phyloP scores from a whole-genome alignment of 1,140 invertebrate genomes.

The Triops longicaudatus region DNA sequence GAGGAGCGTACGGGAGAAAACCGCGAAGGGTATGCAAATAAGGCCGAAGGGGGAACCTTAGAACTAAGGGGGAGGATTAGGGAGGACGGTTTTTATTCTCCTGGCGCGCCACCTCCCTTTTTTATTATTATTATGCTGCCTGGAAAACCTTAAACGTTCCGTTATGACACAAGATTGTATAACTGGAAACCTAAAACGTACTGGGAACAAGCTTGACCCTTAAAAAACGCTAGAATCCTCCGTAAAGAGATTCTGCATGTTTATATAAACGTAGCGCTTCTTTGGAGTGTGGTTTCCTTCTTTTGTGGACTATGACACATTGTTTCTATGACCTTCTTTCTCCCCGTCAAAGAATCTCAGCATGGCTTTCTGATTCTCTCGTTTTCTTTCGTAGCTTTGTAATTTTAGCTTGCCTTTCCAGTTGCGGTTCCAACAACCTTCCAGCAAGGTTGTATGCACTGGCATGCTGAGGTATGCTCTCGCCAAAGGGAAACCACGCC shows the following conservation, averaged over 20 bases:
- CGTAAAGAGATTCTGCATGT: not conserved
- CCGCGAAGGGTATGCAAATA: slow-evolving; percentile 9
- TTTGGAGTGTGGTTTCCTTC: not conserved
- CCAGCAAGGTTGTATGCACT: not conserved
- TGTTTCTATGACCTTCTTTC: not conserved
- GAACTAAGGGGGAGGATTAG: not conserved
- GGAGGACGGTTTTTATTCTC: not conserved
- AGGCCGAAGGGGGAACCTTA: not conserved
- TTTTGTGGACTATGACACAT: not conserved
- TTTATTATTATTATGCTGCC: not conserved
- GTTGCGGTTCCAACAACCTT: not conserved
- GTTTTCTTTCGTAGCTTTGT: not conserved
- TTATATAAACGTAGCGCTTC: not conserved
- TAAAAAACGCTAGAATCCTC: too few species aligned
- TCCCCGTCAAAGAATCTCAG: not conserved
- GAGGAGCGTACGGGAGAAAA: slow-evolving; percentile 13
- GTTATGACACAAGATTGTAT: too few species aligned
- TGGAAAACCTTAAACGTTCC: not conserved
- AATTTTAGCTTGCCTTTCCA: not conserved
- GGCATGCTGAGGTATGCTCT: not conserved
- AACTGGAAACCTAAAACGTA: too few species aligned
- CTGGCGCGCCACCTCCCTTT: not conserved
- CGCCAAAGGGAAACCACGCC: slow-evolving; percentile 2
- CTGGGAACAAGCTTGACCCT: too few species aligned
- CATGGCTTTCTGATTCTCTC: not conserved